Percentiles rank a stretch among this genome's conserved stretches.
Evolutionary conservation across 2,888 invertebrate species (phyloP).

Genomic region (Pandemis corylana): DNA sequence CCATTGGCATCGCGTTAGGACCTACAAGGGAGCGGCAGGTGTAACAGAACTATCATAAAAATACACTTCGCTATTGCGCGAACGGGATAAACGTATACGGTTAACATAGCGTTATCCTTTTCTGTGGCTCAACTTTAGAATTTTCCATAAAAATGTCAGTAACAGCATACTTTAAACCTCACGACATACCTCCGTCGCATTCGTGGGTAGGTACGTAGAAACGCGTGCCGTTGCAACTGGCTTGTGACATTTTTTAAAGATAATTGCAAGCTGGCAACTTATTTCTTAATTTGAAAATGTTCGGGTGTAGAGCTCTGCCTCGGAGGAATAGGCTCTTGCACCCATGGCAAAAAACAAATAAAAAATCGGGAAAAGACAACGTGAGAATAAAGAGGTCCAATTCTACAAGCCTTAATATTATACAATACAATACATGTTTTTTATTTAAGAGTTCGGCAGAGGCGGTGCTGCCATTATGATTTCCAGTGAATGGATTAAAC

Average conservation of each 20-base stretch:
- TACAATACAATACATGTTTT: too few relatives aligned
- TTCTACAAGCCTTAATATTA: too few relatives aligned
- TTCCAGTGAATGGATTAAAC: too few relatives aligned
- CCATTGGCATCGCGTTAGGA: constrained; percentile 56
- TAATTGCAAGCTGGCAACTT: constrained; percentile 12
- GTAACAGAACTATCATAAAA: constrained; percentile 48
- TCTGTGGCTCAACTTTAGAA: constrained; percentile 11
- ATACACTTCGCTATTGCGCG: constrained; percentile 16
- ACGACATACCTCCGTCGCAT: constrained; percentile 60
- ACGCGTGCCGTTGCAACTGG: constrained; percentile 45
- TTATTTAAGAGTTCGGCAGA: too few relatives aligned
- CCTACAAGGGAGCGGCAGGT: constrained; percentile 68
- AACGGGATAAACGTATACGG: constrained; percentile 13
- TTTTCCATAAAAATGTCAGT: constrained; percentile 55
- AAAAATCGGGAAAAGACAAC: too few relatives aligned
- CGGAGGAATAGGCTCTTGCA: too few relatives aligned
- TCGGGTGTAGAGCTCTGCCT: background rate
- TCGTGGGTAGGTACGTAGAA: constrained; percentile 58
- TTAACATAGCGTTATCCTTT: constrained; percentile 13
- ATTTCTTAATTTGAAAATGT: constrained; percentile 9
- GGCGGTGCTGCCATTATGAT: too few relatives aligned
- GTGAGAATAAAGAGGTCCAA: too few relatives aligned
- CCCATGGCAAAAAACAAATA: too few relatives aligned
- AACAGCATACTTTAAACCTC: constrained; percentile 68
- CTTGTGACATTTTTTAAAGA: constrained; percentile 22